Base-by-base conservation (phyloP, 2,113 vertebrate species). In the Nesogale talazaci region DNA sequence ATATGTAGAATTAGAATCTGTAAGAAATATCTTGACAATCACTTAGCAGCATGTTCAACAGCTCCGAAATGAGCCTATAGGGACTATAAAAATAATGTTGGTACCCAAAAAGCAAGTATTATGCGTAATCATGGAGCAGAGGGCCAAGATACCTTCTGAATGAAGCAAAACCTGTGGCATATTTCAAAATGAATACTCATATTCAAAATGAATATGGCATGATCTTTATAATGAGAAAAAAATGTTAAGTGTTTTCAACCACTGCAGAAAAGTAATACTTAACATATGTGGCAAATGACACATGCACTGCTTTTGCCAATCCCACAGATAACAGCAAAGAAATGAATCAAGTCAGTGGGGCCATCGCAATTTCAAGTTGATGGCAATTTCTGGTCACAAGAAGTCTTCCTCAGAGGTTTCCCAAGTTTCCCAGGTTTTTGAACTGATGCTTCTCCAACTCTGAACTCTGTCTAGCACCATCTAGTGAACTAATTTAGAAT, bases 401-500 rank as follows among this genome's bases (percentile, higher is more conserved):
- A 92, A 94, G 70, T 27, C 25, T 86, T 88, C 83, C 56, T 83
- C 83, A 69, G 34, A 90, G 61, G 56, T 81, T 22, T 70, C 23
- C 31, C 38, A 36, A 65, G 59, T n/a, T 93, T 69, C 23, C 31
- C 38, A 36, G 70, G 59, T n/a, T 93, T 69, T 36, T 42, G 36
- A 94, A 79, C 38, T 88, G 56, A 90, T 31, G 74, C 29, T 70
- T 84, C n/a, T 20, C 56, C 56, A 65, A 76, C 2, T 83, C 67
- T 8, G 1, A 89, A 12, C 80, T 93, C 86, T 40, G 79, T 96
- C 91, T 31, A 97, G 95, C 96, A 96, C 95, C 97, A 95, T 96
- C 97, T 97, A 97, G 90, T 94, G 94, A 96, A 88, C 59, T 52
- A 93, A 95, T 31, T 89, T 52, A 86, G 91, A 89, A 96, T 72